A percentile compares a stretch with the other conserved stretches of the same genome.
Evolutionary conservation across 1,140 invertebrate species (phyloP).

Genomic region (Chrysomallon squamiferum): DNA sequence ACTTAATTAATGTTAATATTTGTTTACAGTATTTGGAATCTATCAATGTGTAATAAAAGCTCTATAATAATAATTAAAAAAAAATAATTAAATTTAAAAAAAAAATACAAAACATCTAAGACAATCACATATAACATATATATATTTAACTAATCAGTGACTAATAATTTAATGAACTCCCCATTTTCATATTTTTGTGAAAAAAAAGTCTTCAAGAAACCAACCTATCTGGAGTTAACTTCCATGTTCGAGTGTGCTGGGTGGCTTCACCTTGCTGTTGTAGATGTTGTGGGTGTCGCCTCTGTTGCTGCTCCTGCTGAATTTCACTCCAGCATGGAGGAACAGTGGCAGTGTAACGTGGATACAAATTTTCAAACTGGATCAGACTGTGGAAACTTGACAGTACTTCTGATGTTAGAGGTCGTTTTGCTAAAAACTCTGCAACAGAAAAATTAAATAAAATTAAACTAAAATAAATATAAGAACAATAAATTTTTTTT

Average conservation of each 20-base stretch:
- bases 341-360: conserved; percentile 81
- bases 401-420: conserved; percentile 67
- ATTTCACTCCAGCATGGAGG: conserved; percentile 91
- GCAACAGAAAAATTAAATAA: conserved; percentile 21
- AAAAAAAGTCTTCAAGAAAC: too few relatives aligned
- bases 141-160: too few relatives aligned
- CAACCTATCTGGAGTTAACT: conserved; percentile 82
- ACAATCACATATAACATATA: too few relatives aligned
- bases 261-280: conserved; percentile 75
- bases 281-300: conserved; percentile 80
- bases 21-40: too few relatives aligned
- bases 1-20: too few relatives aligned
- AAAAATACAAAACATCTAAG: too few relatives aligned
- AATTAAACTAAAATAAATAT: neutral
- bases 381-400: conserved; percentile 71
- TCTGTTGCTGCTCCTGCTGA: conserved; percentile 86
- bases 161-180: too few relatives aligned
- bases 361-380: conserved; percentile 70
- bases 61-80: too few relatives aligned
- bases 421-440: conserved; percentile 69
- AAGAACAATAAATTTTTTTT: too few relatives aligned
- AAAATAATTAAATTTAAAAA: too few relatives aligned
- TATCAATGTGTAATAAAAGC: too few relatives aligned
- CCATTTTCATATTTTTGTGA: too few relatives aligned
- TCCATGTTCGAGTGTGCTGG: conserved; percentile 83